Percentiles rank a stretch among this genome's conserved stretches.
Conservation (phyloP, 2,113 vertebrate species). For the Gavia stellata region DNA sequence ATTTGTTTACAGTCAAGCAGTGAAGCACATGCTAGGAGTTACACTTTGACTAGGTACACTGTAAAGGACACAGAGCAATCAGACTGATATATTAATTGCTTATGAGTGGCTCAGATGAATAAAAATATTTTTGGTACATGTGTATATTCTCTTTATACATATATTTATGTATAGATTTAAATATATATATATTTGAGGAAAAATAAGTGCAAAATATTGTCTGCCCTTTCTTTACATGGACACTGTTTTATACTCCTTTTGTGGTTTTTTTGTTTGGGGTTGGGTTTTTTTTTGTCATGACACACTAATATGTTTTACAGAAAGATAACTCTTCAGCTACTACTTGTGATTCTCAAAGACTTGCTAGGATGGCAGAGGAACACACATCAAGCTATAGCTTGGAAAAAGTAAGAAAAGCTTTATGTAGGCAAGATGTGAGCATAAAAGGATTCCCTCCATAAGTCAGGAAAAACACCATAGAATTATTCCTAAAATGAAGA, state of each 20-base stretch:
- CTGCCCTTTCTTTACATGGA: neutral
- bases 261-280: fast-evolving
- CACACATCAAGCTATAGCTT: neutral
- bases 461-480: neutral
- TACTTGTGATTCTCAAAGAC: neutral
- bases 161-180: neutral
- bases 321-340: neutral
- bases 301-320: neutral
- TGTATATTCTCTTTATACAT: neutral
- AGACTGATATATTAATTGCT: neutral
- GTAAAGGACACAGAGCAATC: conserved; percentile 15
- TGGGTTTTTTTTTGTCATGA: neutral
- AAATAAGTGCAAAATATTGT: neutral
- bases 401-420: neutral
- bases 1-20: conserved; percentile 41
- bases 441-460: neutral
- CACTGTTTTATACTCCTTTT: neutral
- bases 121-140: neutral
- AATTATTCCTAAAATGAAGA: neutral
- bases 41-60: neutral
- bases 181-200: neutral
- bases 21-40: neutral
- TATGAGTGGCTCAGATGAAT: neutral
- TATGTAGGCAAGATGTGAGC: neutral
- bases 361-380: neutral